Conservation (phyloP, 2,888 invertebrate species). For the Protonemura montana region DNA sequence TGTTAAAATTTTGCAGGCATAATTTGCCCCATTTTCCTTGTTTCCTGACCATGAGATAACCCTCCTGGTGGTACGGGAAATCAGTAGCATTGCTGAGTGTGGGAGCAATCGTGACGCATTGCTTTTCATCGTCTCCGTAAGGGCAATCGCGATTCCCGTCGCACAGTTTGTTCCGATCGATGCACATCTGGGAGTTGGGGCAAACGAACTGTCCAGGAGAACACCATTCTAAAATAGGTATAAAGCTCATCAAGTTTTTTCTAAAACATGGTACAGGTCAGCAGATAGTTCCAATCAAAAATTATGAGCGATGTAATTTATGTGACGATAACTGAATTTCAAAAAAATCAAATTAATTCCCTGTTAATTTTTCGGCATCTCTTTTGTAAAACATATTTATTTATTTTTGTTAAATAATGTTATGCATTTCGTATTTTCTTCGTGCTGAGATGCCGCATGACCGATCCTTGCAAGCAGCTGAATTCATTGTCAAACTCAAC, state of each 20-base stretch:
- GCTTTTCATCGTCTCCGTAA: slow-evolving; percentile 77
- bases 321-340: no score
- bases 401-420: no score
- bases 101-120: slow-evolving; percentile 73
- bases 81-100: slow-evolving; percentile 65
- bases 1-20: slow-evolving; percentile 73
- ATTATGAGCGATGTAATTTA: no score
- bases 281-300: no score
- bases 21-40: slow-evolving; percentile 80
- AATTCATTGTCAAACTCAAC: slow-evolving; percentile 52
- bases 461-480: no score
- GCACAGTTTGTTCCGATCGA: slow-evolving; percentile 71
- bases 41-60: slow-evolving; percentile 77
- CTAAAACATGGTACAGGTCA: no score
- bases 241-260: no score
- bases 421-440: no score
- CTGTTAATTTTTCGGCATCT: background rate
- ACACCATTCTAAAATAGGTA: slow-evolving; percentile 75
- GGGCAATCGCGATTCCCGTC: slow-evolving; percentile 77
- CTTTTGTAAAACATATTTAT: no score
- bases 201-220: slow-evolving; percentile 75
- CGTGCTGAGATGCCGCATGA: no score
- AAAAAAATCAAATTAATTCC: slow-evolving; percentile 21
- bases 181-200: slow-evolving; percentile 74
- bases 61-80: slow-evolving; percentile 69